Evolutionary conservation across 2,113 vertebrate species (phyloP).

Genomic region (Lamprotornis superbus): DNA sequence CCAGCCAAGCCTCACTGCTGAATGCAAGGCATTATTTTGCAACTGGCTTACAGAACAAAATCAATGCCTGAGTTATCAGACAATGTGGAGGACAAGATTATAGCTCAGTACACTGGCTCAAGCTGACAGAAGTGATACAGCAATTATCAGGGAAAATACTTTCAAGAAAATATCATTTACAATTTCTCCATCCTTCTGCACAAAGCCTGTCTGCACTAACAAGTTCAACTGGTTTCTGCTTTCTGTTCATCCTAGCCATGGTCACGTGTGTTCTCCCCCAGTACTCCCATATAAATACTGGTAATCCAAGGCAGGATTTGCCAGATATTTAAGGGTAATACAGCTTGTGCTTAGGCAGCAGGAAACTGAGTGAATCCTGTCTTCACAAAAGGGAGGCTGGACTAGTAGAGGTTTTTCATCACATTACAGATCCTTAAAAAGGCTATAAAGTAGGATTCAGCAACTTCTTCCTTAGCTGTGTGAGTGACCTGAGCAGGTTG

Average conservation of each 20-base stretch:
- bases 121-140: not conserved
- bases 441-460: not conserved
- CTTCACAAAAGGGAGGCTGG: not conserved
- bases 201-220: not conserved
- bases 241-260: not conserved
- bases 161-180: not conserved
- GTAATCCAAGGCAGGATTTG: not conserved
- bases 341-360: not conserved
- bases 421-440: not conserved
- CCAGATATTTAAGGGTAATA: not conserved
- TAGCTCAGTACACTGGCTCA: not conserved
- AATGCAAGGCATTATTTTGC: not conserved
- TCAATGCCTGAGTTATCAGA: not conserved
- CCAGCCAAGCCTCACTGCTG: not conserved
- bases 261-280: not conserved
- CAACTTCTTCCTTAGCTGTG: not conserved
- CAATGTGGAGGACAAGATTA: not conserved
- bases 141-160: slow-evolving; percentile 1
- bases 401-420: not conserved
- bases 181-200: slow-evolving; percentile 19
- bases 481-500: not conserved
- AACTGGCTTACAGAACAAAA: not conserved
- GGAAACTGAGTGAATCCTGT: not conserved
- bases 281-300: not conserved
- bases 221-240: not conserved